A percentile compares a stretch with the other conserved stretches of the same genome.
Conservation (phyloP, 2,797 vertebrate genomes). For the Muscicapa comitata region DNA sequence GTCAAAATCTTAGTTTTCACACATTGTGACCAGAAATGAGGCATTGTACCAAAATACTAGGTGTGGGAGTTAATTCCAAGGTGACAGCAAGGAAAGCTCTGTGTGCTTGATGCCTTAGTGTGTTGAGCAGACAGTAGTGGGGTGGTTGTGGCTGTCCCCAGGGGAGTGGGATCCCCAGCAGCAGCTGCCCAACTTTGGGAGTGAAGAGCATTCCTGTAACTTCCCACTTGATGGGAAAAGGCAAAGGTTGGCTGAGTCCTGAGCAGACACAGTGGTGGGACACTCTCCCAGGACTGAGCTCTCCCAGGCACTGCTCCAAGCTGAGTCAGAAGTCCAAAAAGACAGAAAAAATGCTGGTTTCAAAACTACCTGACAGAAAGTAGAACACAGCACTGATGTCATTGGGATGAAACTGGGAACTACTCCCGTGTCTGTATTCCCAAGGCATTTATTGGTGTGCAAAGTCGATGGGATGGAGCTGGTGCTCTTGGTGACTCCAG, state of each 20-base stretch:
- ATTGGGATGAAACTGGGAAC: neutral
- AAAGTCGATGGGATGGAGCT: neutral
- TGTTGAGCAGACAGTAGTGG: neutral
- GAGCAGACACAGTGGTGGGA: neutral
- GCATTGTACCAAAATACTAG: neutral
- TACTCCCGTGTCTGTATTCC: neutral
- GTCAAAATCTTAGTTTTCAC: neutral
- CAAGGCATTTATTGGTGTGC: neutral
- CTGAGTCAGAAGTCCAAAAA: neutral
- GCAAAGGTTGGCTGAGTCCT: neutral
- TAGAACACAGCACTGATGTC: neutral
- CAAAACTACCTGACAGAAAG: neutral
- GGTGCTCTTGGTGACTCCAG: neutral
- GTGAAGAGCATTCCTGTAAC: neutral
- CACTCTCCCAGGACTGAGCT: accelerated
- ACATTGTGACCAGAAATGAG: neutral
- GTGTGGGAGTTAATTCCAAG: neutral
- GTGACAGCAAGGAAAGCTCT: neutral
- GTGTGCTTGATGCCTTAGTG: neutral
- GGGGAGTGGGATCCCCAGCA: neutral
- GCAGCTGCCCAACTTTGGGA: neutral
- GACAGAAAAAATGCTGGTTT: neutral
- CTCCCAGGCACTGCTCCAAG: neutral
- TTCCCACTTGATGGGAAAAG: neutral
- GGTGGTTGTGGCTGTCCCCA: neutral